These are phyloP conservation scores for Takifugu rubripes DNA, from an alignment of 2,797 vertebrate genomes.

Conservation along the genomic window DNA sequence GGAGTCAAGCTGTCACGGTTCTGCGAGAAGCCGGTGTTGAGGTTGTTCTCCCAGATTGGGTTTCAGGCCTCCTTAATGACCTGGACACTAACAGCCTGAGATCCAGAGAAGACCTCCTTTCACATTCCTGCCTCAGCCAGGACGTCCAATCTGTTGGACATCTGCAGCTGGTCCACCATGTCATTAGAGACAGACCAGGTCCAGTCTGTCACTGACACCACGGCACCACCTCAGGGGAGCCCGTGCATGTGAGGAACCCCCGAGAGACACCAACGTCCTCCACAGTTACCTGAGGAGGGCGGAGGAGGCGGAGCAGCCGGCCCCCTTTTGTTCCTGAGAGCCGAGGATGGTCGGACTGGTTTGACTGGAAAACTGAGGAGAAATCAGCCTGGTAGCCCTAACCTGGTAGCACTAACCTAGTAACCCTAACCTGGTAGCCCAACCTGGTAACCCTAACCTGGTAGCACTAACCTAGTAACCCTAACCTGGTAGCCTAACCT, in stretches of 20 bases:
- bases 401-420: too few species aligned
- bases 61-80: slow-evolving; percentile 74
- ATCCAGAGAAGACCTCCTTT: slow-evolving; percentile 37
- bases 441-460: too few species aligned
- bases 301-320: slow-evolving; percentile 22
- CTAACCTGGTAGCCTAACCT: too few species aligned
- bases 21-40: slow-evolving; percentile 8
- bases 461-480: too few species aligned
- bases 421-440: too few species aligned
- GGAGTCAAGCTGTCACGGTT: slow-evolving; percentile 51
- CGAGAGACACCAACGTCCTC: slow-evolving; percentile 33
- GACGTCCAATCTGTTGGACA: slow-evolving; percentile 77
- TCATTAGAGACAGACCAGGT: slow-evolving; percentile 74
- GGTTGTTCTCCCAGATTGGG: slow-evolving; percentile 52
- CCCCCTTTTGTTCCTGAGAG: slow-evolving; percentile 47
- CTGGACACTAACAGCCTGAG: slow-evolving; percentile 42
- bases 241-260: slow-evolving; percentile 43
- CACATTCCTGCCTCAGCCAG: slow-evolving; percentile 53
- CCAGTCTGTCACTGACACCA: slow-evolving; percentile 19
- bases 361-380: slow-evolving; percentile 26
- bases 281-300: slow-evolving; percentile 44
- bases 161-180: slow-evolving; percentile 73
- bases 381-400: too few species aligned
- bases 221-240: slow-evolving; percentile 48
- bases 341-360: slow-evolving; percentile 43